Base-by-base conservation (phyloP, 1,140 invertebrate species). In the Hyphantria cunea region DNA sequence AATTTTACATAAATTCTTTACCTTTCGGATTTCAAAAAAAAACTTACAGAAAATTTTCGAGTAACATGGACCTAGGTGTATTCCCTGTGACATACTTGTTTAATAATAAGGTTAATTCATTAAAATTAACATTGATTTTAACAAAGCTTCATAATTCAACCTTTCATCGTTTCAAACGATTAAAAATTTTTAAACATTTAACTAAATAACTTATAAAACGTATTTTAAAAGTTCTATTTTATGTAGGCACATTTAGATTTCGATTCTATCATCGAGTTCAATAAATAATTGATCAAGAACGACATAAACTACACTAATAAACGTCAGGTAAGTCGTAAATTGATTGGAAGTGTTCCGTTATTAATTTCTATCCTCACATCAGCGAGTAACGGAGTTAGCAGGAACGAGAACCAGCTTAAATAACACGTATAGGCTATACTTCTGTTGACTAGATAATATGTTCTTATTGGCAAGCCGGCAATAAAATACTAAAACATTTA, bases 291-390 rank as follows among this genome's bases (percentile, higher is more conserved):
- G 14, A 47, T 25, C 45, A 47, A 14, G 45, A 47, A 44, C 41
- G 17, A 47, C 45, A 47, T 25, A 47, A 47, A 25, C 14, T 47
- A 47, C 14, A 25, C 45, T 47, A 47, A 47, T 47, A 47, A 47
- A 47, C 17, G 17, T 47, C 45, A 17, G 17, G 8, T 47, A 14
- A 5, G 45, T 25, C 17, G 17, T 25, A 47, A 25, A 25, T 47
- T 47, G 14, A 47, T 47, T 47, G 45, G 17, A 47, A 15, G 14
- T 47, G 45, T 47, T 47, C 45, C 45, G 45, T 47, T 47, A 47
- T 47, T 44, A 44, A 47, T 8, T 25, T 47, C 8, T 47, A 47
- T 47, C 45, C 45, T 47, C 14, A 47, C 14, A 14, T 47, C 8
- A 9, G 12, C 17, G 14, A 25, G 6, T 17, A 25, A 25, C 17